phyloP scores from a whole-genome alignment of 2,797 vertebrate genomes.

The Enteromius trimaculatus region DNA sequence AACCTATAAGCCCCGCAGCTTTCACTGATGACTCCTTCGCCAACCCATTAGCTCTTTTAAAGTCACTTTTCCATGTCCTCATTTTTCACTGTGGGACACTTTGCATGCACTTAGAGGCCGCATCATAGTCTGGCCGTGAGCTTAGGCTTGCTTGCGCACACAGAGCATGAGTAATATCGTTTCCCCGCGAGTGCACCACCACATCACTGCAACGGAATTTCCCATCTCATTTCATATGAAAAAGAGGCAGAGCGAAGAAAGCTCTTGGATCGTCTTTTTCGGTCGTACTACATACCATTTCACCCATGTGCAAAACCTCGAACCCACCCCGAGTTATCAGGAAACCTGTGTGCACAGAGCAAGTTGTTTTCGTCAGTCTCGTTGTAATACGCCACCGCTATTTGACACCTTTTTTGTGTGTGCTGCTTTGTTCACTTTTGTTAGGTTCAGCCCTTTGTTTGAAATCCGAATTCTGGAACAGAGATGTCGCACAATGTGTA shows the following conservation, averaged over 20 bases:
- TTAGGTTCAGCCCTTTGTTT: slow-evolving; percentile 59
- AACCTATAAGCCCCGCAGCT: not conserved
- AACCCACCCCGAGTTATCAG: not conserved
- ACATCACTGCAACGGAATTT: slow-evolving; percentile 71
- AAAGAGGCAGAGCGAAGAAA: slow-evolving; percentile 26
- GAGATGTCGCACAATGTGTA: slow-evolving; percentile 73
- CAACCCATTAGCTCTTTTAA: slow-evolving; percentile 45
- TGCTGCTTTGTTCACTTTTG: slow-evolving; percentile 8
- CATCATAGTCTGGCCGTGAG: slow-evolving; percentile 50
- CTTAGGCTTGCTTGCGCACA: slow-evolving; percentile 54
- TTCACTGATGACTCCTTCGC: slow-evolving; percentile 18
- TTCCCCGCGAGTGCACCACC: slow-evolving; percentile 57
- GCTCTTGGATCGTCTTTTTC: slow-evolving; percentile 31
- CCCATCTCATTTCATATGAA: slow-evolving; percentile 60
- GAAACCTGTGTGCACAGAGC: slow-evolving; percentile 21
- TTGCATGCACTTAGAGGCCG: slow-evolving; percentile 36
- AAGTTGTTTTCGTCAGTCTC: not conserved
- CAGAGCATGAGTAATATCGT: slow-evolving; percentile 60
- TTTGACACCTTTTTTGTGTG: slow-evolving; percentile 12
- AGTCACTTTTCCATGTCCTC: slow-evolving; percentile 48
- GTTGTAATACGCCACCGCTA: not conserved
- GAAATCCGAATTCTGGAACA: slow-evolving; percentile 76
- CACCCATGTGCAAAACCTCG: not conserved
- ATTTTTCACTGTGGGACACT: slow-evolving; percentile 44
- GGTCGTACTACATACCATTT: not conserved